Evolutionary conservation across 1,140 invertebrate species (phyloP), one percentile per base, ranked within the genome.

Genomic region (Drosophila kikkawai): DNA sequence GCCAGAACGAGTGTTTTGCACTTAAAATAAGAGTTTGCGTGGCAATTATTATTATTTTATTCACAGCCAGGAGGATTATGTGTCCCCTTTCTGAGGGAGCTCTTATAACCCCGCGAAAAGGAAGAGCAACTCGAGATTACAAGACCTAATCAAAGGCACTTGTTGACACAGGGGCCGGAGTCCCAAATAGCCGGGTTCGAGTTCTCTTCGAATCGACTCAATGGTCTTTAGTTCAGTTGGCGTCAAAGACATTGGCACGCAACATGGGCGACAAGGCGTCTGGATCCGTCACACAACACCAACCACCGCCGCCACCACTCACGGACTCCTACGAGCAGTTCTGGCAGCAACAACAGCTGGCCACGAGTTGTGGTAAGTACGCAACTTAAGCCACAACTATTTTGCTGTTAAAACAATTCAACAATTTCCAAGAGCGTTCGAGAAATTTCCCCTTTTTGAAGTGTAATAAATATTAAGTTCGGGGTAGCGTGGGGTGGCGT

Each of bases 321-420:
- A 53, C 32, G 47, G 63, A 70, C n/a, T 45, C 47, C 61, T 51
- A 34, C 11, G 55, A 83, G 9, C 58, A 42, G 22, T 60, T 58
- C 11, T 4, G 29, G 51, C 22, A 39, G 7, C 12, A 39, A 44
- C 80, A 80, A 41, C 59, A 80, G 32, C 74, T 70, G 69, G 42
- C 37, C 70, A 65, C 81, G 80, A 69, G 77, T 90, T 87, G 85
- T 68, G 85, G 84, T 90, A 87, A 87, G 84, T 87, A 68, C 55
- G 42, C 36, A 56, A 56, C 53, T 56, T 39, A 22, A 39, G 68
- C 66, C 76, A 58, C 66, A 88, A 88, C 80, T 90, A 87, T 87
- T 70, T 81, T 84, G 53, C 22, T 73, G 55, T 29, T 39, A 32
- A 37, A 87, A 90, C 85, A 78, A 88, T 84, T 65, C 68, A 53